phyloP scores from a whole-genome alignment of 2,113 vertebrate genomes.

The Mugil cephalus region DNA sequence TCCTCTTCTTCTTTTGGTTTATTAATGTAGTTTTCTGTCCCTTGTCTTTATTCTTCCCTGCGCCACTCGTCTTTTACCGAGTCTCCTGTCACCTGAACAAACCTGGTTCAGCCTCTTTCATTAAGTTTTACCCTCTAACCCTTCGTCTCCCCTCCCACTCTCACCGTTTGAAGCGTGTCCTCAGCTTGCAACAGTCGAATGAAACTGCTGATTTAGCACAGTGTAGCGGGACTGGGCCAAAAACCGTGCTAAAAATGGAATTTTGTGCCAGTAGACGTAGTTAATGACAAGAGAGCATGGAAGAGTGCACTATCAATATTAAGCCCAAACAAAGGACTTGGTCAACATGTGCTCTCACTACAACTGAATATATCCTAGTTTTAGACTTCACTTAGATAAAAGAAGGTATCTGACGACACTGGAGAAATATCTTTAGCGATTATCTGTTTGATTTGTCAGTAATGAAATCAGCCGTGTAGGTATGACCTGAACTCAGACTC shows the following conservation, averaged over 20 bases:
- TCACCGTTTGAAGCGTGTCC: constrained; percentile 12
- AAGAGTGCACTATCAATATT: neutral
- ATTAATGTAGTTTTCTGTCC: neutral
- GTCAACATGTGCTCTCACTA: too few relatives aligned
- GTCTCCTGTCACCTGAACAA: constrained; percentile 21
- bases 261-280: constrained; percentile 3
- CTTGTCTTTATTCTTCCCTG: neutral
- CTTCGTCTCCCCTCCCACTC: constrained; percentile 59
- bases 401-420: too few relatives aligned
- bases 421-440: too few relatives aligned
- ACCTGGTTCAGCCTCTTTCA: neutral
- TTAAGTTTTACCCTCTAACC: constrained; percentile 35
- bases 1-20: neutral
- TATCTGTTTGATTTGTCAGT: too few relatives aligned
- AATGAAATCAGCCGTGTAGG: too few relatives aligned
- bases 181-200: neutral
- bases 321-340: neutral
- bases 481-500: too few relatives aligned
- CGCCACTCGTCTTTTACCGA: constrained; percentile 2
- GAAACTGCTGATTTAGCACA: neutral
- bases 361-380: too few relatives aligned
- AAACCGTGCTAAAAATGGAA: constrained; percentile 42
- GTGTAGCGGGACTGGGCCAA: too few relatives aligned
- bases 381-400: too few relatives aligned
- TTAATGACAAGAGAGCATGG: neutral